Conservation (phyloP, 2,797 vertebrate genomes). For the Rhinatrema bivittatum region DNA sequence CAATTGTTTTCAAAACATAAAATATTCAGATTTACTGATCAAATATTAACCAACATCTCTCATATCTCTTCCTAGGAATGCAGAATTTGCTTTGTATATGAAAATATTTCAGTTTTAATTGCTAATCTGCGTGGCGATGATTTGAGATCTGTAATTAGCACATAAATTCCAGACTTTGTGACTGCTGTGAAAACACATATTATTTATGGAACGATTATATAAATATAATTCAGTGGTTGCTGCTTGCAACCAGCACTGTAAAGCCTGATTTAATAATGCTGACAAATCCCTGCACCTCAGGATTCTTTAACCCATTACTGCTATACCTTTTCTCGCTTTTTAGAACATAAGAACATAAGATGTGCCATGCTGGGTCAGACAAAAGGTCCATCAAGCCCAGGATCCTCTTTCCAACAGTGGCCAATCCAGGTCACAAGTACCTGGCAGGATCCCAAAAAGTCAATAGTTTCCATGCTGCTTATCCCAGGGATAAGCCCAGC, state of each 20-base stretch:
- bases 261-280: conserved; percentile 46
- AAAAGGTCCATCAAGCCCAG: no score
- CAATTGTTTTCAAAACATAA: conserved; percentile 38
- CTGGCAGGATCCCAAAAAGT: no score
- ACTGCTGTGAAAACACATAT: conserved; percentile 42
- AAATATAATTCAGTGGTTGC: conserved; percentile 43
- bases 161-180: conserved; percentile 44
- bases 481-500: no score
- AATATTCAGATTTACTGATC: conserved; percentile 37
- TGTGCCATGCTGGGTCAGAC: no score
- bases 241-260: conserved; percentile 42
- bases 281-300: conserved; percentile 21
- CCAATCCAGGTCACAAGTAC: no score
- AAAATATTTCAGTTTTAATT: conserved; percentile 57
- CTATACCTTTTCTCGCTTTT: conserved; percentile 7
- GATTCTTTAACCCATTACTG: conserved; percentile 4
- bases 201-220: conserved; percentile 50
- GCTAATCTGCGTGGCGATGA: conserved; percentile 43
- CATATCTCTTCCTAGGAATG: conserved; percentile 41
- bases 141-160: conserved; percentile 49
- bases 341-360: no score
- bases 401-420: no score
- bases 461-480: no score
- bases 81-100: conserved; percentile 37
- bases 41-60: conserved; percentile 36